These are phyloP conservation scores for western clawed frog (Xenopus tropicalis) DNA, from an alignment of 2,113 vertebrate species.

Conservation along the genomic window DNA sequence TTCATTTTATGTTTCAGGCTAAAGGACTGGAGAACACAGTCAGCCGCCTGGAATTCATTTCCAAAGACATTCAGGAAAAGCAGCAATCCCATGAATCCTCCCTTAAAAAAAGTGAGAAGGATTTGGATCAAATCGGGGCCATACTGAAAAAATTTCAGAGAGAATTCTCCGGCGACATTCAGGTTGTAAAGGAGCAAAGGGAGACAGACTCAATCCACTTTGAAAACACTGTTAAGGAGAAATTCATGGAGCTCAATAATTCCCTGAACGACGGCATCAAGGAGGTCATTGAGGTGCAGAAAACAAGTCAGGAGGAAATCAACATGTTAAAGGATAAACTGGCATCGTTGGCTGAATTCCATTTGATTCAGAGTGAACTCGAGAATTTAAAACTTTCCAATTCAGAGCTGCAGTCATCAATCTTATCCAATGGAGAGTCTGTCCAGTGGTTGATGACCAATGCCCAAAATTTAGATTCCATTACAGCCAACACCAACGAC, in stretches of 20 bases:
- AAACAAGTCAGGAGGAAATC: conserved; percentile 79
- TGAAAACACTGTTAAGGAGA: conserved; percentile 86
- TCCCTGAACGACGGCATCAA: conserved; percentile 85
- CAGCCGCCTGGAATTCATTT: conserved; percentile 74
- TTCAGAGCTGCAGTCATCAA: conserved; percentile 66
- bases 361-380: conserved; percentile 69
- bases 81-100: conserved; percentile 71
- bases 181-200: conserved; percentile 84
- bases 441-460: conserved; percentile 69
- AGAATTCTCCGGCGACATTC: conserved; percentile 84
- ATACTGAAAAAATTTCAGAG: conserved; percentile 88
- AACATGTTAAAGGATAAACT: conserved; percentile 74
- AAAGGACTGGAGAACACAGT: conserved; percentile 70
- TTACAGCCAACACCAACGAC: conserved; percentile 85
- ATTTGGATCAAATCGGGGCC: conserved; percentile 81
- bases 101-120: conserved; percentile 76
- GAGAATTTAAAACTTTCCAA: conserved; percentile 65
- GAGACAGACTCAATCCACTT: conserved; percentile 85
- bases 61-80: conserved; percentile 74
- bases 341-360: conserved; percentile 60
- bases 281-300: conserved; percentile 82
- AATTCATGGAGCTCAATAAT: conserved; percentile 82
- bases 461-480: conserved; percentile 72
- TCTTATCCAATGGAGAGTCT: conserved; percentile 62
- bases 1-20: conserved; percentile 64